A percentile compares a stretch with the other conserved stretches of the same genome.
phyloP scores from a whole-genome alignment of 2,888 invertebrate genomes.

The Parasteatoda lunata region DNA sequence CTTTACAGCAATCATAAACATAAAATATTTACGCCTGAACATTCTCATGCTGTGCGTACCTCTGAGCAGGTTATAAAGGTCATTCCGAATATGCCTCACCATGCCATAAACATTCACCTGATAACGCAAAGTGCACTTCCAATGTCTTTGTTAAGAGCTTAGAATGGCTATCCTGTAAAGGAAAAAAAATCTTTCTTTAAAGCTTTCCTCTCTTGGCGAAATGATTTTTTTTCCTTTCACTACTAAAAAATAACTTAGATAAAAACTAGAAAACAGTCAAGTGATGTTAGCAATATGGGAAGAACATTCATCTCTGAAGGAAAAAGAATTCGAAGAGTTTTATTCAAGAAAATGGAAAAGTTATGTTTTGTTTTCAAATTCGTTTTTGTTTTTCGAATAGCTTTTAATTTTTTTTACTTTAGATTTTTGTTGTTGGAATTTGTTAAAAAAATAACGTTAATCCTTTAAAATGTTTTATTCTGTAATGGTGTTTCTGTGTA shows the following conservation, averaged over 20 bases:
- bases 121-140: constrained; percentile 48
- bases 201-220: not conserved
- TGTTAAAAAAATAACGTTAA: no score
- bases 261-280: constrained; percentile 22
- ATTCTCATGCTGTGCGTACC: not conserved
- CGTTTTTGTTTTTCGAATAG: not conserved
- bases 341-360: constrained; percentile 45
- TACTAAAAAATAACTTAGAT: constrained; percentile 37
- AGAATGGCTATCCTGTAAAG: not conserved
- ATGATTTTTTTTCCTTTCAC: not conserved
- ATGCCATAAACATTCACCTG: constrained; percentile 62
- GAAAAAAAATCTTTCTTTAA: constrained; percentile 16
- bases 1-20: not conserved
- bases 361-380: constrained; percentile 42
- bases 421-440: no score
- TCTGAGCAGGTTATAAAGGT: not conserved
- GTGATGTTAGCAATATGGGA: constrained; percentile 48
- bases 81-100: not conserved
- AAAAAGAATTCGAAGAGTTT: constrained; percentile 27
- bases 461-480: no score
- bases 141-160: constrained; percentile 21
- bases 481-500: no score
- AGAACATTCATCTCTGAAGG: constrained; percentile 14
- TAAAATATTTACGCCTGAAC: constrained; percentile 5
- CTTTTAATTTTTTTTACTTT: not conserved